Percentiles rank a stretch among this genome's conserved stretches.
These are phyloP conservation scores for Drosophila yooni DNA, from an alignment of 2,888 invertebrate species.

Conservation along the genomic window DNA sequence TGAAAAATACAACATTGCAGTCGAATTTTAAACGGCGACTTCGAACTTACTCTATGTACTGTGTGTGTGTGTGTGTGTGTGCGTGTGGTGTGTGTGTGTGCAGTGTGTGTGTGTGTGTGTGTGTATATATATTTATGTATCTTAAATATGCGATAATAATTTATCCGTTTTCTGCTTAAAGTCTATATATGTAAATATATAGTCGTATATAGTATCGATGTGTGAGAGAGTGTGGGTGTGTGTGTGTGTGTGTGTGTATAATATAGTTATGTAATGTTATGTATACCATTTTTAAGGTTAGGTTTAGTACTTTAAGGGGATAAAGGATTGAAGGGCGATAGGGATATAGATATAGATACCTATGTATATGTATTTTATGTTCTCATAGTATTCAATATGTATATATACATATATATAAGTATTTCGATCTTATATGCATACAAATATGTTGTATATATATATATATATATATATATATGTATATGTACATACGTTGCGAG, in stretches of 20 bases:
- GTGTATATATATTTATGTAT: constrained; percentile 19
- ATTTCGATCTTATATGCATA: constrained; percentile 21
- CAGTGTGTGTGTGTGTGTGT: constrained; percentile 8
- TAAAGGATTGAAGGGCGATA: background rate
- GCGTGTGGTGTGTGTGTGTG: constrained; percentile 4
- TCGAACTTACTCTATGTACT: constrained; percentile 19
- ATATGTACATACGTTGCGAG: constrained; percentile 34
- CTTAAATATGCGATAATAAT: constrained; percentile 45
- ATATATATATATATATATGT: constrained; percentile 34
- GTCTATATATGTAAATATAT: constrained; percentile 66
- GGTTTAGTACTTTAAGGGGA: constrained; percentile 16
- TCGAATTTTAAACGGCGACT: constrained; percentile 42
- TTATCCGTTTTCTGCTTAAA: constrained; percentile 50
- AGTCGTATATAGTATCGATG: constrained; percentile 36
- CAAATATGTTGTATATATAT: constrained; percentile 12
- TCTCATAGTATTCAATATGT: constrained; percentile 11
- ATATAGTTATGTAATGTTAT: constrained; percentile 9
- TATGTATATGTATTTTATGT: constrained; percentile 20
- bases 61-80: constrained; percentile 11
- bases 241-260: constrained; percentile 5
- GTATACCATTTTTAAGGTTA: constrained; percentile 14
- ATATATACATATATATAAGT: constrained; percentile 9
- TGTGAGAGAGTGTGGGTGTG: constrained; percentile 15
- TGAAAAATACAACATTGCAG: constrained; percentile 76
- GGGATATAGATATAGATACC: constrained; percentile 23